phyloP scores from a whole-genome alignment of 2,888 invertebrate genomes.

The Opisthograptis luteolata region DNA sequence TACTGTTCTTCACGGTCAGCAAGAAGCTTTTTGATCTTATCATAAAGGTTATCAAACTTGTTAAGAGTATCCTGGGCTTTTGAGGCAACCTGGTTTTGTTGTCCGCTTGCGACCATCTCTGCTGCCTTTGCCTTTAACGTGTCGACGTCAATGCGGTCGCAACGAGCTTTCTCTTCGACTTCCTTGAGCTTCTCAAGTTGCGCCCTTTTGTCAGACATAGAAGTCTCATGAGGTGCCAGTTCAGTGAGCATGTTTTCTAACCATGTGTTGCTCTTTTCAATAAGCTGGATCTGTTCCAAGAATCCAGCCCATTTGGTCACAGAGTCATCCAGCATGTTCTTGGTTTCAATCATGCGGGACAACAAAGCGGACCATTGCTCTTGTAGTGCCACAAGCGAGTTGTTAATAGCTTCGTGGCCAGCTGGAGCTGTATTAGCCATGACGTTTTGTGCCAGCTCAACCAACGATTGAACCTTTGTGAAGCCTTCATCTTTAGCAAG shows the following conservation, averaged over 20 bases:
- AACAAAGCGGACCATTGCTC: conserved; percentile 95
- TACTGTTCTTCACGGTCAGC: conserved; percentile 93
- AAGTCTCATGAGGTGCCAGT: conserved; percentile 89
- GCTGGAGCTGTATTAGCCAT: conserved; percentile 95
- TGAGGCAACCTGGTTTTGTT: conserved; percentile 91
- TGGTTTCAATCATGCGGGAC: conserved; percentile 95
- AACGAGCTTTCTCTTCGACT: conserved; percentile 93
- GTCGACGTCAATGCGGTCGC: conserved; percentile 96
- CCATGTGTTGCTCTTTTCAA: conserved; percentile 92
- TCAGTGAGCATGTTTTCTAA: conserved; percentile 90
- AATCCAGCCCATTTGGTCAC: conserved; percentile 96
- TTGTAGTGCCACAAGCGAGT: conserved; percentile 91
- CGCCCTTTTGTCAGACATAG: conserved; percentile 93
- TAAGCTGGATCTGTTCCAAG: conserved; percentile 93
- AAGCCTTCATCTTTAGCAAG: conserved; percentile 97
- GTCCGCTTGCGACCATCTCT: conserved; percentile 94
- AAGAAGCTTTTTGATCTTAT: conserved; percentile 90
- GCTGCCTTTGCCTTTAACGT: conserved; percentile 92
- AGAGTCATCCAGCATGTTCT: conserved; percentile 93
- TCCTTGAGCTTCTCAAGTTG: conserved; percentile 94
- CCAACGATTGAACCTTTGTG: conserved; percentile 92
- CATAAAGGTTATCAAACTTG: conserved; percentile 91
- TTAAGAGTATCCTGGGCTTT: conserved; percentile 94
- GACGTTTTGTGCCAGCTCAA: conserved; percentile 96
- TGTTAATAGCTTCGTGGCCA: conserved; percentile 94